phyloP scores from a whole-genome alignment of 2,113 vertebrate genomes.

The Limanda limanda region DNA sequence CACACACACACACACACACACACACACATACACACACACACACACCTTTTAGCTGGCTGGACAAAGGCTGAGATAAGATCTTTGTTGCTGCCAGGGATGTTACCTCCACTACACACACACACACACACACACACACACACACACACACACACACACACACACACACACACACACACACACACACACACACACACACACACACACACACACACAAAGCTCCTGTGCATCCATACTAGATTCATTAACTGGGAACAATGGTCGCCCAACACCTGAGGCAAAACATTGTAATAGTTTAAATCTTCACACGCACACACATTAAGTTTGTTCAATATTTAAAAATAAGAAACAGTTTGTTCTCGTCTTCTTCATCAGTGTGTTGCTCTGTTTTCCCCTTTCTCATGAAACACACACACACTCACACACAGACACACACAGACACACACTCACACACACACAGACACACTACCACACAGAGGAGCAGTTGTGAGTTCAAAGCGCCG shows the following conservation, averaged over 20 bases:
- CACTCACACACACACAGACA: slow-evolving; percentile 46
- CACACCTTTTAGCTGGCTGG: slow-evolving; percentile 32
- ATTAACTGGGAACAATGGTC: slow-evolving; percentile 60
- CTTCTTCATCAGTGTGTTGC: neutral
- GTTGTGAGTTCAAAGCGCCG: slow-evolving; percentile 75
- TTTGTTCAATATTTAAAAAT: neutral
- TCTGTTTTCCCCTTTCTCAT: neutral
- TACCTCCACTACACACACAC: slow-evolving; percentile 36
- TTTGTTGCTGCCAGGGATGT: slow-evolving; percentile 62
- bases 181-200: slow-evolving; percentile 41
- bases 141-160: slow-evolving; percentile 46
- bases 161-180: slow-evolving; percentile 47
- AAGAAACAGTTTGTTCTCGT: slow-evolving; percentile 10
- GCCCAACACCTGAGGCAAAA: slow-evolving; percentile 61
- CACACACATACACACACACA: slow-evolving; percentile 33
- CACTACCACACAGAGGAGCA: slow-evolving; percentile 67
- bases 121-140: slow-evolving; percentile 41
- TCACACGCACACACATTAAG: slow-evolving; percentile 42
- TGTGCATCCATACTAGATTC: slow-evolving; percentile 39
- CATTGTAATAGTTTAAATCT: slow-evolving; percentile 68
- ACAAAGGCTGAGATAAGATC: slow-evolving; percentile 74
- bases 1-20: slow-evolving; percentile 24
- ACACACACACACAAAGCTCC: slow-evolving; percentile 40
- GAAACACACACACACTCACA: slow-evolving; percentile 21
- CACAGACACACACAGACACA: slow-evolving; percentile 28